These are phyloP conservation scores for Phalacrocorax pelagicus DNA, from an alignment of 2,113 vertebrate species.

Conservation along the genomic window DNA sequence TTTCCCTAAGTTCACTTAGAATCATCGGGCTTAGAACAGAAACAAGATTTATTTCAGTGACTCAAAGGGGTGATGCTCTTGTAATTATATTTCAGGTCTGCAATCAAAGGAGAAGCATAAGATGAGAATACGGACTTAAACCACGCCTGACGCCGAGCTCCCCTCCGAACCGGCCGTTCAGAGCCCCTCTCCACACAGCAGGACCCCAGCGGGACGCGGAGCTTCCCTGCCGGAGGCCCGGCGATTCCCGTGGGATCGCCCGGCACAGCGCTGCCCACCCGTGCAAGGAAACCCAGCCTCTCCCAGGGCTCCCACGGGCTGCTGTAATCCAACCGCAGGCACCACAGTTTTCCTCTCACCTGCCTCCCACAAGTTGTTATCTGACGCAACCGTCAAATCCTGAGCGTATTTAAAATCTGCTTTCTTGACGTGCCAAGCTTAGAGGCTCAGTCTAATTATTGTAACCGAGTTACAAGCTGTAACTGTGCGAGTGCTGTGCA, in stretches of 20 bases:
- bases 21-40: not conserved
- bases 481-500: not conserved
- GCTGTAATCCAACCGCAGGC: not conserved
- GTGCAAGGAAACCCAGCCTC: not conserved
- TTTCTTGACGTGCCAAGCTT: not conserved
- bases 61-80: not conserved
- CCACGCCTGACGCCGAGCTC: fast-evolving
- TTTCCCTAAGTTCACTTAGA: not conserved
- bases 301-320: not conserved
- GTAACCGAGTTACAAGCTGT: not conserved
- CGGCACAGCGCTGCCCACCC: not conserved
- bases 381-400: not conserved
- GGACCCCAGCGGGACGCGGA: not conserved
- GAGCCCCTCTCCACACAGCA: not conserved
- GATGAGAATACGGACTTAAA: fast-evolving
- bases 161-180: not conserved
- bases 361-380: not conserved
- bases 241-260: fast-evolving
- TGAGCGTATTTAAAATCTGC: not conserved
- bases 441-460: not conserved
- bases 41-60: not conserved
- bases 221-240: not conserved
- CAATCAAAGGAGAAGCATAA: not conserved
- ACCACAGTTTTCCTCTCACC: slow-evolving; percentile 1
- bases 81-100: not conserved